Percentiles rank a stretch among this genome's conserved stretches.
These are phyloP conservation scores for Hydriomena furcata DNA, from an alignment of 2,888 invertebrate genomes.

Conservation along the genomic window DNA sequence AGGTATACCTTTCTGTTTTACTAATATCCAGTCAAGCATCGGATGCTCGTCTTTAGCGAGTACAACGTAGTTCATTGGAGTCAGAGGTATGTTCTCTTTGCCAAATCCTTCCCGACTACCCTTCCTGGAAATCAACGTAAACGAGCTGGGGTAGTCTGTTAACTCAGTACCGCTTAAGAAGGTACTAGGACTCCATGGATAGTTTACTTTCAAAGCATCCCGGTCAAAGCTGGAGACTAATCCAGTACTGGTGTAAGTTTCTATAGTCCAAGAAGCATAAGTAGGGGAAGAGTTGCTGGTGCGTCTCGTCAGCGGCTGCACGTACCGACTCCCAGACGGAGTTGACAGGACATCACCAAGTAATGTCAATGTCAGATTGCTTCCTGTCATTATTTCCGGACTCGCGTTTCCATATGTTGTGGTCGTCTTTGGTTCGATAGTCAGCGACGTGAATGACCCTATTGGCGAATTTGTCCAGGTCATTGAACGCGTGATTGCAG, in stretches of 20 bases:
- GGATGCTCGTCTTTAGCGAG: conserved; percentile 19
- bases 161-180: conserved; percentile 32
- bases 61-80: conserved; percentile 35
- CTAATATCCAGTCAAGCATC: conserved; percentile 34
- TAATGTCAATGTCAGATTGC: conserved; percentile 30
- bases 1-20: conserved; percentile 30
- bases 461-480: background rate
- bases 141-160: conserved; percentile 52
- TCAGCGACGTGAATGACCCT: background rate
- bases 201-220: conserved; percentile 35
- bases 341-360: conserved; percentile 2
- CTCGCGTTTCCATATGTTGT: conserved; percentile 34
- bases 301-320: background rate
- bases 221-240: background rate
- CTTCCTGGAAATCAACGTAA: conserved; percentile 31
- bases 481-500: background rate
- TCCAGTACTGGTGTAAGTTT: conserved; percentile 46
- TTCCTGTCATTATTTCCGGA: conserved; percentile 14
- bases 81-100: conserved; percentile 9
- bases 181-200: conserved; percentile 52
- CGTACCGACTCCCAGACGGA: conserved; percentile 2
- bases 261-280: conserved; percentile 52
- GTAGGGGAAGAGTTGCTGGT: conserved; percentile 25
- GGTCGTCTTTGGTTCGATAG: conserved; percentile 40
- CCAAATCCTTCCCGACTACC: conserved; percentile 34